phyloP scores from a whole-genome alignment of 2,113 vertebrate genomes.

The Pungitius pungitius region DNA sequence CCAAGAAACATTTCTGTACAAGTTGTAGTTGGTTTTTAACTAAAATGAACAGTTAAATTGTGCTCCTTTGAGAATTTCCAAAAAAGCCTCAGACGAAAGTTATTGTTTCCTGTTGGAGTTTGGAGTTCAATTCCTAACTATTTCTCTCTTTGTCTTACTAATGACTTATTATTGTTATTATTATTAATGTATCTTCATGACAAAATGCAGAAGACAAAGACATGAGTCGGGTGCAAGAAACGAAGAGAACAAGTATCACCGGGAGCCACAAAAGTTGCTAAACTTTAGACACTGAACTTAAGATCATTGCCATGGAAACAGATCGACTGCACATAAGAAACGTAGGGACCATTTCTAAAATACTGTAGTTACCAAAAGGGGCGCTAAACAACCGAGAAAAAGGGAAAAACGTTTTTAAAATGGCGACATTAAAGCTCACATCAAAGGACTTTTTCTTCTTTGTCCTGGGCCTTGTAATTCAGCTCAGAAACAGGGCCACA shows the following conservation, averaged over 20 bases:
- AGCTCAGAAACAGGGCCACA: constrained; percentile 14
- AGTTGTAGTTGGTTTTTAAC: background rate
- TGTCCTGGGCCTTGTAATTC: constrained; percentile 22
- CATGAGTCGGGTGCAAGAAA: background rate
- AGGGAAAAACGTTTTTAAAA: constrained; percentile 6
- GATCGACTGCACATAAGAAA: constrained; percentile 36
- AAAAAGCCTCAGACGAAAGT: constrained; percentile 2
- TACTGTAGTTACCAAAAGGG: constrained; percentile 25
- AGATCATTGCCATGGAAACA: constrained; percentile 61
- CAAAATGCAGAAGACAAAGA: background rate
- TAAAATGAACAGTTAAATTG: background rate
- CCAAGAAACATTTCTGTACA: constrained; percentile 7
- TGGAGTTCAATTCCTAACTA: background rate
- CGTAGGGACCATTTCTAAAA: constrained; percentile 38
- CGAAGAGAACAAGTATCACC: constrained; percentile 10
- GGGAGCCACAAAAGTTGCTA: constrained; percentile 22
- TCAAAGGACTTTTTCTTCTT: constrained; percentile 11
- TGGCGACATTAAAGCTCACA: constrained; percentile 11
- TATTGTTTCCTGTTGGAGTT: background rate
- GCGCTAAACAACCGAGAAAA: constrained; percentile 31
- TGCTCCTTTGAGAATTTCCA: background rate
- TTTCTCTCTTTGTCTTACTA: background rate
- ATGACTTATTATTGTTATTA: too few species aligned
- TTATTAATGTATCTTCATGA: background rate
- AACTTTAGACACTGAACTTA: constrained; percentile 55